Percentiles rank a stretch among this genome's conserved stretches.
phyloP scores from a whole-genome alignment of 1,140 invertebrate species.

The Drosophila auraria region DNA sequence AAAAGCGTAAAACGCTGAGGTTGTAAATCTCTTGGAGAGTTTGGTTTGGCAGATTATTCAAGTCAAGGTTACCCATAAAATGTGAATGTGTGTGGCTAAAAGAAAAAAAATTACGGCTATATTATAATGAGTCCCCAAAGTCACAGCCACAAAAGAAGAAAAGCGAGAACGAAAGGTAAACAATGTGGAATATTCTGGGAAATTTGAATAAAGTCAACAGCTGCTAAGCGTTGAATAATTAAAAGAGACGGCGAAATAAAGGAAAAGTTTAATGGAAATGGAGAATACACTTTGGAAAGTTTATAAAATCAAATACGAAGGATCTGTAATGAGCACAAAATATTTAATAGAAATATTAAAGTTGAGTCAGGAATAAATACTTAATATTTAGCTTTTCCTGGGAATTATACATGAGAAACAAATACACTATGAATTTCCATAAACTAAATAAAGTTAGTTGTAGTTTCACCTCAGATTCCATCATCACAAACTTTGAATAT shows the following conservation, averaged over 20 bases:
- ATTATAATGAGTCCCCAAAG: constrained; percentile 51
- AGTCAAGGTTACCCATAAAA: constrained; percentile 37
- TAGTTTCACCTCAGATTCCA: neutral
- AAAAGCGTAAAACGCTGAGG: constrained; percentile 39
- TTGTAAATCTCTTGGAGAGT: constrained; percentile 41
- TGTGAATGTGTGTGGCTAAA: constrained; percentile 12
- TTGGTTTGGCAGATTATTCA: constrained; percentile 41
- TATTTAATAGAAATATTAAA: neutral
- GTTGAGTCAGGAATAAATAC: neutral
- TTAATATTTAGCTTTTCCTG: neutral
- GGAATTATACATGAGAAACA: neutral
- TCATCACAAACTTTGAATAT: neutral
- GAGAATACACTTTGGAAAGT: constrained; percentile 2
- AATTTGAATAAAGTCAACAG: constrained; percentile 57
- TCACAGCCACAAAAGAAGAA: constrained; percentile 2
- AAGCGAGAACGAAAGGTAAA: constrained; percentile 22
- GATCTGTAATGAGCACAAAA: no score
- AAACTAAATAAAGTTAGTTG: neutral
- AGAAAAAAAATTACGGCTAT: constrained; percentile 49
- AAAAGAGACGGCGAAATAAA: constrained; percentile 10
- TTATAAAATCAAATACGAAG: no score
- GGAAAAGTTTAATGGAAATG: constrained; percentile 22
- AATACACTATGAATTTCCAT: neutral
- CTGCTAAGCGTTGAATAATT: constrained; percentile 49
- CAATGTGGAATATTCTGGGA: constrained; percentile 40